Base-by-base conservation (phyloP, 1,140 invertebrate genomes). In the Drosophila santomea region DNA sequence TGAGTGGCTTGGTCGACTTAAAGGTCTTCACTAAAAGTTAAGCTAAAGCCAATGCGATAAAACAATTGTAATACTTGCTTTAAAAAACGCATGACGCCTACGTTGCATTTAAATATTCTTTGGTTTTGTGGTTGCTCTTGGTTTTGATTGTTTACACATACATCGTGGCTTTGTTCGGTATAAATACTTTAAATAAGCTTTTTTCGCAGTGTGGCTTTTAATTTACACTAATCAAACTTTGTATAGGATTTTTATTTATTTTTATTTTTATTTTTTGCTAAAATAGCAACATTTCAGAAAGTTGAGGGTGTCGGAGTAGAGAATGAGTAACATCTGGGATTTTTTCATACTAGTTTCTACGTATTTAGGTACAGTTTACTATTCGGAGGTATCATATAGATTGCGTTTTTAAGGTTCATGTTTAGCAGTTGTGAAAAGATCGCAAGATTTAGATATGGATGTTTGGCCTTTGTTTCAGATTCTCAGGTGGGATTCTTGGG, bases 351-450 rank as follows among this genome's bases (percentile, higher is more conserved):
- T 62, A 62, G 47, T 64, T 74, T 14, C 64, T 73, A 64, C 54
- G 58, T 66, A 68, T 69, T 88, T 75, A 90, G 86, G 86, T 90
- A 90, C 86, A 80, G 76, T 66, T 68, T 67, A 61, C 77, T 82
- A 80, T 58, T 90, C 76, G 86, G 86, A 90, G 86, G 86, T 90
- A 90, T 90, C 82, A 68, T 38, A 71, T 69, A 85, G 78, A 88
- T 88, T 88, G 82, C 68, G 86, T 78, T 38, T 59, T 35, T 35
- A 5, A 4, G 35, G 25, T 51, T 32, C 56, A 48, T 50, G 25
- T 51, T 56, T 66, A 62, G 72, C 52, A 61, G 43, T 59, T 64
- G 58, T 47, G 63, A 54, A 38, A 73, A 67, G 64, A 61, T 76
- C 45, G 44, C 36, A 88, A 74, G 56, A 36, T 61, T 58, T 43